Percentiles rank a stretch among this genome's conserved stretches.
These are phyloP conservation scores for Drosophila elegans DNA, from an alignment of 1,140 invertebrate species.

Conservation along the genomic window DNA sequence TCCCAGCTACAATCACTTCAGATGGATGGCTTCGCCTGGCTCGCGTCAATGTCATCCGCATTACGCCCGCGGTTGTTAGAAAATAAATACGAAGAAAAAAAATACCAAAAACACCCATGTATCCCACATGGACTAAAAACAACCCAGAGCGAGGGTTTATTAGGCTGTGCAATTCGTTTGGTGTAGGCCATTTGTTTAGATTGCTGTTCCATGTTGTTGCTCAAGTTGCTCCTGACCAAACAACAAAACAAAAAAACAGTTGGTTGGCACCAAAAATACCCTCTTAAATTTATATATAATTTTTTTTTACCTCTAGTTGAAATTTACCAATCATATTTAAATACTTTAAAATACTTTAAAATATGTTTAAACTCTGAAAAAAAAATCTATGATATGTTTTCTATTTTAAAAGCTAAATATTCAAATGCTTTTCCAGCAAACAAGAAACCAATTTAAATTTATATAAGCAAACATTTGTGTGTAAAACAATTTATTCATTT, in stretches of 20 bases:
- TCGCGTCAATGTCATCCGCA: conserved; percentile 74
- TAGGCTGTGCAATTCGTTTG: conserved; percentile 20
- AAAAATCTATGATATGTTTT: too few species aligned
- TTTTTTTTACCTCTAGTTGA: too few species aligned
- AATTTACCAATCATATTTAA: too few species aligned
- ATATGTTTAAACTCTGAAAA: too few species aligned
- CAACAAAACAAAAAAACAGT: neutral
- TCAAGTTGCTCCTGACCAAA: conserved; percentile 30
- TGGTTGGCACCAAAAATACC: neutral
- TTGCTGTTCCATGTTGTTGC: conserved; percentile 31
- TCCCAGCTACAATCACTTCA: conserved; percentile 7
- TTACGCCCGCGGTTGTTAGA: conserved; percentile 49
- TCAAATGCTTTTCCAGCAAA: too few species aligned
- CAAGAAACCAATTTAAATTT: too few species aligned
- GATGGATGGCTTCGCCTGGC: conserved; percentile 48
- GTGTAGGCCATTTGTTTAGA: conserved; percentile 30
- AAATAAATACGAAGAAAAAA: neutral
- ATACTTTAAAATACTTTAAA: too few species aligned
- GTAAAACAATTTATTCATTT: too few species aligned
- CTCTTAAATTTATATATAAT: neutral
- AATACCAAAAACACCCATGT: conserved; percentile 2
- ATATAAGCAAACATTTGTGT: too few species aligned
- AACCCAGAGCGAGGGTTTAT: conserved; percentile 13
- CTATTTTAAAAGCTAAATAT: too few species aligned
- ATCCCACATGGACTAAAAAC: conserved; percentile 3